Conservation (phyloP, 2,113 vertebrate species). For the Sinocyclocheilus rhinocerous region DNA sequence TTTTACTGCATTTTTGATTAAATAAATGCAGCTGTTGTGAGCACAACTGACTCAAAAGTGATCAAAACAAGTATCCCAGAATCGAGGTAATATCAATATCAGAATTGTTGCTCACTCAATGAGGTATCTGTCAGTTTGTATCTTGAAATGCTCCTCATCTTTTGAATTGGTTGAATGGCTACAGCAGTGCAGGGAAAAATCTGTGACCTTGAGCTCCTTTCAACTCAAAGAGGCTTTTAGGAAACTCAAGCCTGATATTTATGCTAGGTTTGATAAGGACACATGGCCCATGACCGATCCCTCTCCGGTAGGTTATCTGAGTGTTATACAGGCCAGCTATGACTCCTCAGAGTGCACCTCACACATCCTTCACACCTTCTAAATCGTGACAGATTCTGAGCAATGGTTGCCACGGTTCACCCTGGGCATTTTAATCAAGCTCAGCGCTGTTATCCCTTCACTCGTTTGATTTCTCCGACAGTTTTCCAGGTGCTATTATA, state of each 20-base stretch:
- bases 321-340: slow-evolving; percentile 29
- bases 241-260: slow-evolving; percentile 35
- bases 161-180: neutral
- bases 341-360: slow-evolving; percentile 24
- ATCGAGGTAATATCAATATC: neutral
- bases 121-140: neutral
- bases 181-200: neutral
- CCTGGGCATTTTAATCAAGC: slow-evolving; percentile 43
- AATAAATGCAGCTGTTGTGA: no score
- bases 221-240: slow-evolving; percentile 33
- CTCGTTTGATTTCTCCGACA: neutral
- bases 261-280: slow-evolving; percentile 36
- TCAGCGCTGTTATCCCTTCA: neutral
- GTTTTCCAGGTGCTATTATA: slow-evolving; percentile 8
- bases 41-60: neutral
- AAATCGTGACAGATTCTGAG: slow-evolving; percentile 37
- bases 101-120: neutral
- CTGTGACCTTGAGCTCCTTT: slow-evolving; percentile 38
- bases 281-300: slow-evolving; percentile 23
- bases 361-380: slow-evolving; percentile 32
- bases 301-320: slow-evolving; percentile 33
- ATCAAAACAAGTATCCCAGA: neutral
- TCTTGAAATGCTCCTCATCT: slow-evolving; percentile 2
- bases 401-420: slow-evolving; percentile 34
- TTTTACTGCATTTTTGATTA: no score